Base-by-base conservation (phyloP, 2,113 vertebrate genomes). In the Dicrurus megarhynchus region DNA sequence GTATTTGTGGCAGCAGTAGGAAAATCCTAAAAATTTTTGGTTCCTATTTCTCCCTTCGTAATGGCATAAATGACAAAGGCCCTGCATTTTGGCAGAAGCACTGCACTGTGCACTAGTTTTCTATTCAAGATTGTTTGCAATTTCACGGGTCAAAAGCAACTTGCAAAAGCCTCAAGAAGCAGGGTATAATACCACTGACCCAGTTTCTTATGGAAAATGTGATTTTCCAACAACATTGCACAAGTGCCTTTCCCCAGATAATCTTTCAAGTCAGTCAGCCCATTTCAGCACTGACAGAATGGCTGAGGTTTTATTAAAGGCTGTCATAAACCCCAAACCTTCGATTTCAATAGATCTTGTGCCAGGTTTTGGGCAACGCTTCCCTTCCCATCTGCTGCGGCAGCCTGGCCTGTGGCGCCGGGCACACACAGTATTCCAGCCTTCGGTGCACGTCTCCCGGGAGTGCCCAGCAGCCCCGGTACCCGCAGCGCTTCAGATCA, bases 381-480 rank as follows among this genome's bases (percentile, higher is more conserved):
- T 27, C 50, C 44, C 1, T 12, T 10, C 11, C 33, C 39, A 6
- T 13, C 11, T 15, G 50, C 42, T 15, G 35, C 0, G 55, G 35
- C 52, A 26, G 61, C 61, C 3, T 2, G 18, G 37, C 20, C 49
- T 18, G 56, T 3, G 46, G 20, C 2, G 19, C 74, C 11, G n/a
- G 42, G 69, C 50, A 50, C 35, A 3, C 33, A 0, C 44, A 5
- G 2, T 3, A 13, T 13, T 11, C 16, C 60, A 44, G n/a, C n/a
- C 16, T 11, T 11, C 0, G 20, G 39, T 24, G 30, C 35, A 0
- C 14, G 24, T 28, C 32, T 32, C 19, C 26, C 0, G 56, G 55
- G 10, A 5, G 16, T 19, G 55, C 50, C 41, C 35, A 1, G 33
- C 28, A 13, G 71, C 53, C 4, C 46, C 4, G 14, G 2, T 1